phyloP scores from a whole-genome alignment of 2,888 invertebrate genomes.

The Parnassius smintheus region DNA sequence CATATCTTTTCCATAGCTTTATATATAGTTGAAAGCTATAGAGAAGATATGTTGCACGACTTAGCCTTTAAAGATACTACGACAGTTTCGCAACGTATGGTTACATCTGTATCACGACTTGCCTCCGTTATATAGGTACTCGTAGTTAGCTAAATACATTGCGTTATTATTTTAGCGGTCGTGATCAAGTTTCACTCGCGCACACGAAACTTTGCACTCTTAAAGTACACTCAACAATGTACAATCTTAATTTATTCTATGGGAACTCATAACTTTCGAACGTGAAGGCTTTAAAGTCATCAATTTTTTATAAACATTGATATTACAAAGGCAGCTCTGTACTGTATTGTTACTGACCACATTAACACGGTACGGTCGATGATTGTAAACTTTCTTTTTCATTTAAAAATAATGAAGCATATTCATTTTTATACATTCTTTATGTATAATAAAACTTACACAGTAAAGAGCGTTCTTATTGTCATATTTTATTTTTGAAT shows the following conservation, averaged over 20 bases:
- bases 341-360: constrained; percentile 15
- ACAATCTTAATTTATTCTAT: constrained; percentile 13
- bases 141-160: constrained; percentile 39
- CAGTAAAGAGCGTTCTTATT: too few species aligned
- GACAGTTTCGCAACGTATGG: constrained; percentile 33
- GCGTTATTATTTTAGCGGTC: constrained; percentile 68
- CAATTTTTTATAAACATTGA: constrained; percentile 17
- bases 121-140: constrained; percentile 9
- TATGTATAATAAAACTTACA: too few species aligned
- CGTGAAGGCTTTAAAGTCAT: constrained; percentile 11
- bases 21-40: too few species aligned
- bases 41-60: neutral
- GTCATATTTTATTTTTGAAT: too few species aligned
- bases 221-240: constrained; percentile 42
- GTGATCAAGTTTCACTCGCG: constrained; percentile 61
- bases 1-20: too few species aligned
- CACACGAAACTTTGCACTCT: constrained; percentile 27
- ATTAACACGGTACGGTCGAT: constrained; percentile 13
- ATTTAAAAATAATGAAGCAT: constrained; percentile 1
- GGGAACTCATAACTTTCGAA: constrained; percentile 19
- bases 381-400: constrained; percentile 15
- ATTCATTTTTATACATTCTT: neutral
- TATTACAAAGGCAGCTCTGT: constrained; percentile 18
- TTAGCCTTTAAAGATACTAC: constrained; percentile 24
- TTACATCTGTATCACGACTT: constrained; percentile 45